Base-by-base conservation (phyloP, 2,888 invertebrate genomes). In the Allolobophora icterica region DNA sequence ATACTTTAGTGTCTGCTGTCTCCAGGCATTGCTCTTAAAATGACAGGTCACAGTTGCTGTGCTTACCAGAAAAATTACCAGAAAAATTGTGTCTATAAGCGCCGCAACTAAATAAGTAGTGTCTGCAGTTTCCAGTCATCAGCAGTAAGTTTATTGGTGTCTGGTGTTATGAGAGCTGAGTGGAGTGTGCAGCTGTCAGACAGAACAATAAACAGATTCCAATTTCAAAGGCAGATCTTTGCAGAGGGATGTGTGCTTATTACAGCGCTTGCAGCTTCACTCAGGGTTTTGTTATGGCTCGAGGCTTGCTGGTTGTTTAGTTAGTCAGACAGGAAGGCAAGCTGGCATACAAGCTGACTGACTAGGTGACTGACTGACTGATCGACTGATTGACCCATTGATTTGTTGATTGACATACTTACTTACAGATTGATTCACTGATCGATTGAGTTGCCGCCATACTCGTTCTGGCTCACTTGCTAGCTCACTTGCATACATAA, bases 171-270 rank as follows among this genome's bases (percentile, higher is more conserved):
- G 71, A 71, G 71, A 71, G n/a, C 30, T 71, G 71, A n/a, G 30
- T 71, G 71, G 71, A 71, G 71, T 71, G n/a, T 71, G n/a, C 71
- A n/a, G 71, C 71, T 71, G 71, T 71, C 71, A 71, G 71, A n/a
- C n/a, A n/a, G 71, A 71, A 71, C 71, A 71, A 71, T 71, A 71
- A 71, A 71, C 71, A 71, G 71, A 71, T 71, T 71, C 71, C 71
- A 71, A n/a, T 71, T 71, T 71, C 71, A 71, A 71, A 71, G 71
- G 71, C 30, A 71, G 71, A 71, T 71, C 71, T 71, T 71, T 11
- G 30, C 30, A 30, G 71, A 71, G 1, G 71, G 71, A 71, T 71
- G 71, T 71, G 71, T 71, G n/a, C 71, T 71, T n/a, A n/a, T 71
- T 71, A 13, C 71, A 71, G 71, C n/a, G 71, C 71, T 71, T 71